These are phyloP conservation scores for Lerista edwardsae DNA, from an alignment of 2,797 vertebrate genomes.

Conservation along the genomic window DNA sequence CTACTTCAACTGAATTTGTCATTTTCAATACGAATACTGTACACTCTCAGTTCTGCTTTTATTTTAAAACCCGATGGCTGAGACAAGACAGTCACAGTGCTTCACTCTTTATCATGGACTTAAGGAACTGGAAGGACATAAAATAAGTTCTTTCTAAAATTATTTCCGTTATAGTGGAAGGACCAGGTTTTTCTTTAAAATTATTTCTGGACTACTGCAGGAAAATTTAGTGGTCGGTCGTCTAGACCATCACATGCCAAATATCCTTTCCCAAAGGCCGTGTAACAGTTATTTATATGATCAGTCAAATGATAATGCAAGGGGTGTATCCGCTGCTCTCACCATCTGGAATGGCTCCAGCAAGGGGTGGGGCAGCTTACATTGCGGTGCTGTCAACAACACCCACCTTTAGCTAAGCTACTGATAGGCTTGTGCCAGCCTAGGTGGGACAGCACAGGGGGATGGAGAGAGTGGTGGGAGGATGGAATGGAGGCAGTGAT, in stretches of 20 bases:
- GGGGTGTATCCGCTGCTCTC: constrained; percentile 23
- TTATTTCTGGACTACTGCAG: neutral
- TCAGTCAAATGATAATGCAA: constrained; percentile 37
- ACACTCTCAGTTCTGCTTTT: neutral
- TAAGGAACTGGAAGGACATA: neutral
- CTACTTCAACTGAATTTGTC: neutral
- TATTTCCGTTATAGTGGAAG: neutral
- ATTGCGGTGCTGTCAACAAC: too few species aligned
- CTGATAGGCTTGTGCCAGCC: too few species aligned
- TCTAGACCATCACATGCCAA: neutral
- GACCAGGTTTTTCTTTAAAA: neutral
- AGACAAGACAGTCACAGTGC: neutral
- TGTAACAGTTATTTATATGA: constrained; percentile 16
- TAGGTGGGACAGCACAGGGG: too few species aligned
- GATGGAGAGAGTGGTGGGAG: too few species aligned
- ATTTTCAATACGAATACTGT: neutral
- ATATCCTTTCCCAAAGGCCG: neutral
- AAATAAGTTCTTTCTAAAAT: neutral
- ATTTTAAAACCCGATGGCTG: neutral
- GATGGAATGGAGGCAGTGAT: too few species aligned
- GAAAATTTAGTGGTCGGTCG: neutral
- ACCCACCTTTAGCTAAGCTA: too few species aligned
- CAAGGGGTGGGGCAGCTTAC: too few species aligned
- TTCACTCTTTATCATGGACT: constrained; percentile 7
- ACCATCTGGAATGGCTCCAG: too few species aligned